Evolutionary conservation across 2,888 invertebrate genomes (phyloP), one percentile per base, ranked within the genome.

Genomic region (Megalurothrips usitatus): DNA sequence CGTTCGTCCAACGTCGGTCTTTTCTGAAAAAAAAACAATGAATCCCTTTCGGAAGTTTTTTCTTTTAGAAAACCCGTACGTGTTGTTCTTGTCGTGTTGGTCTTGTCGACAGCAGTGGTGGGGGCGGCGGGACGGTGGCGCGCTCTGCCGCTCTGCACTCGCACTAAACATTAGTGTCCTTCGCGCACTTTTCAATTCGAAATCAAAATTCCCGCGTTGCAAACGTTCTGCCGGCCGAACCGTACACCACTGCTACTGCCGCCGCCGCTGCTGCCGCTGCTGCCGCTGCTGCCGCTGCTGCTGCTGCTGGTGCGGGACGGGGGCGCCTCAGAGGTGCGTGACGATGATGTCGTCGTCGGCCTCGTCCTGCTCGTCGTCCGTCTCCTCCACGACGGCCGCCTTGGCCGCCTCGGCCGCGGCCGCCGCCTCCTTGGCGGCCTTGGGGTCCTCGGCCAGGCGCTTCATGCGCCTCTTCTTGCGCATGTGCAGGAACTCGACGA

Each of bases 281-380:
- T 43, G 34, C n/a, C n/a, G n/a, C 34, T 43, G 34, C 34, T 43
- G 34, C 34, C 52, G 19, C 6, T 17, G 52, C 52, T 19, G 52
- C n/a, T n/a, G n/a, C n/a, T n/a, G n/a, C n/a, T n/a, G n/a, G n/a
- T n/a, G n/a, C n/a, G n/a, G n/a, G n/a, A n/a, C n/a, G n/a, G n/a
- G n/a, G 14, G 3, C 52, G 10, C 19, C 58, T 58, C 58, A 95
- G 86, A 95, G 91, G 88, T 94, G 94, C 83, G 95, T 95, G 86
- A 95, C 93, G 86, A 94, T 92, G 87, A 95, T 94, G 86, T 95
- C 94, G 87, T 95, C 95, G 88, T 95, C 95, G 85, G 95, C 92
- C 87, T 95, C 95, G 87, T 95, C 95, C 86, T 94, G 93, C 86
- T 95, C 93, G 87, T 93, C 95, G 86, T 95, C 95, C 82, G 94